phyloP scores from a whole-genome alignment of 2,113 vertebrate species.

The Labrus mixtus region DNA sequence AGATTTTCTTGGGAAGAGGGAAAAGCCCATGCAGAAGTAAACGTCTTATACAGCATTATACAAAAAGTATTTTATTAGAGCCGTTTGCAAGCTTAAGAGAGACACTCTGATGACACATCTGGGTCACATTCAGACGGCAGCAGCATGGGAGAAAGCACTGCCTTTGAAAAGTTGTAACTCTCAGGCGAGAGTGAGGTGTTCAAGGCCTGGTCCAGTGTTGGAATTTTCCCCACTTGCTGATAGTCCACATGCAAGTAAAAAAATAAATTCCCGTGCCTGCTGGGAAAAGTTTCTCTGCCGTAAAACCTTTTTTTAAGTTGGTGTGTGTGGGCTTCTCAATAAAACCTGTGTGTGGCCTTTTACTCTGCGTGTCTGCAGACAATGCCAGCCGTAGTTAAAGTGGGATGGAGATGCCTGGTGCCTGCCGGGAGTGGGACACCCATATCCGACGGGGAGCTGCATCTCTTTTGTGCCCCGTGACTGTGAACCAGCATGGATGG shows the following conservation, averaged over 20 bases:
- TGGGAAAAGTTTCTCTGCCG: slow-evolving; percentile 22
- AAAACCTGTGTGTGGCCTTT: slow-evolving; percentile 76
- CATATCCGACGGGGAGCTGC: slow-evolving; percentile 46
- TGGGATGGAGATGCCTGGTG: slow-evolving; percentile 60
- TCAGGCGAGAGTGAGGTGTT: slow-evolving; percentile 33
- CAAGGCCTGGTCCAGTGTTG: background rate
- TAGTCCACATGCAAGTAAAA: slow-evolving; percentile 6
- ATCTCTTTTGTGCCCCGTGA: slow-evolving; percentile 56
- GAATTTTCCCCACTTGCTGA: slow-evolving; percentile 26
- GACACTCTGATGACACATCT: slow-evolving; percentile 54
- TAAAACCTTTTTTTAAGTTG: slow-evolving; percentile 49
- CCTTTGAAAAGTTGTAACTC: slow-evolving; percentile 23
- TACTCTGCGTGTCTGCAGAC: slow-evolving; percentile 53
- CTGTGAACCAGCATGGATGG: slow-evolving; percentile 36
- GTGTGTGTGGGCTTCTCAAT: slow-evolving; percentile 55
- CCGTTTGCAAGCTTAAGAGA: slow-evolving; percentile 18
- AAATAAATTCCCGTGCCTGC: slow-evolving; percentile 14
- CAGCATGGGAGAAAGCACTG: slow-evolving; percentile 16
- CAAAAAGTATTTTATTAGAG: slow-evolving; percentile 31
- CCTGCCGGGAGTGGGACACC: slow-evolving; percentile 50
- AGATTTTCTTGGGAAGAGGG: slow-evolving; percentile 19
- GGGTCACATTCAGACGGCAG: slow-evolving; percentile 40
- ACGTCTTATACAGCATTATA: slow-evolving; percentile 7
- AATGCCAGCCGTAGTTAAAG: slow-evolving; percentile 66
- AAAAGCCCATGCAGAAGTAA: slow-evolving; percentile 6